Base-by-base conservation (phyloP, 2,888 invertebrate genomes). In the Diadegma fenestrale region DNA sequence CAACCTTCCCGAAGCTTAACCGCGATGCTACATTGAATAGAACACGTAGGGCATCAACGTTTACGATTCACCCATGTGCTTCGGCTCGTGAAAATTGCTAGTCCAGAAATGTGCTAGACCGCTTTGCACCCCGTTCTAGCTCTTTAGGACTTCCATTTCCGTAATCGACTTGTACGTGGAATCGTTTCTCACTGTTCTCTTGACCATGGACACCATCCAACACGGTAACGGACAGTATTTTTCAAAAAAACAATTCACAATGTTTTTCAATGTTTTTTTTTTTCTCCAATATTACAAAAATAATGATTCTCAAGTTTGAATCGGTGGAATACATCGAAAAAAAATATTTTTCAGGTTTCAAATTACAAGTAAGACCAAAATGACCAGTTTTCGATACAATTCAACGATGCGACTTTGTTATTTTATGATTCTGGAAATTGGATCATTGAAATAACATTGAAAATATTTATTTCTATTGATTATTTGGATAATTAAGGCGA, bases 11-110 rank as follows among this genome's bases (percentile, higher is more conserved):
- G 26, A 22, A 58, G 58, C 58, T 54, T 54, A 58, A 58, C 58
- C 58, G 14, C 58, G 58, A 58, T 37, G 63, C 37, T 64, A 64
- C 33, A 64, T 37, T 64, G 37, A 64, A 64, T 64, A 37, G 37
- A 33, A 37, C 63, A 64, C 63, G 63, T 64, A 64, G 63, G 19
- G 37, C 63, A 64, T 64, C 63, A 64, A 37, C 63, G 63, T 64
- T 64, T 64, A 64, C 30, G 30, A 37, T 37, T 64, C 63, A 64
- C 37, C 37, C 63, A 64, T 64, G 37, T 37, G 63, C 37, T 64
- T 64, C 63, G 58, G 63, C 37, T 37, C 63, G 63, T 64, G 37
- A 37, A 37, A 64, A 64, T 64, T 64, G 63, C 10, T n/a, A 33
- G 63, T 64, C 37, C 37, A 37, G 37, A 64, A 64, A 37, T 64